These are phyloP conservation scores for Peromyscus californicus DNA, from an alignment of 2,113 vertebrate genomes.

Conservation along the genomic window DNA sequence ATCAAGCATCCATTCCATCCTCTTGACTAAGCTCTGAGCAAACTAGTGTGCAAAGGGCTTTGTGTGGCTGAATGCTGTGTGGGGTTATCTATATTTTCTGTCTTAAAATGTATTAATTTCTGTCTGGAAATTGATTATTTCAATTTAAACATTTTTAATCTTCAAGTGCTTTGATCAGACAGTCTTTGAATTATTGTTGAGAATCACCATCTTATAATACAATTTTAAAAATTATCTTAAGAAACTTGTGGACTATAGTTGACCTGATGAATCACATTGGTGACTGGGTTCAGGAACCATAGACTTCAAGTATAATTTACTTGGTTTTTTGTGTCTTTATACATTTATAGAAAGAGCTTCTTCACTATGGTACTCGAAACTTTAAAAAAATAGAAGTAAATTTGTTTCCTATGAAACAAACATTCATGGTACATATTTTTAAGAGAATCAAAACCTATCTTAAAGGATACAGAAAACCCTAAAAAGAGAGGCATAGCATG, in stretches of 20 bases:
- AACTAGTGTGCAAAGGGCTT: background rate
- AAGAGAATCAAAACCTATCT: background rate
- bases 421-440: background rate
- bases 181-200: background rate
- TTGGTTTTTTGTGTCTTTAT: background rate
- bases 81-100: constrained; percentile 45
- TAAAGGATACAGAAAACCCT: background rate
- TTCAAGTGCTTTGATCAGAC: background rate
- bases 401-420: background rate
- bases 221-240: constrained; percentile 32
- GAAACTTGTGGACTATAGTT: background rate
- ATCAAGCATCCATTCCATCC: background rate
- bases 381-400: constrained; percentile 20
- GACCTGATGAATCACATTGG: background rate
- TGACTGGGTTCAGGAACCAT: constrained; percentile 1
- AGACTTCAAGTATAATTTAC: constrained; percentile 7
- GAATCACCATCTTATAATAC: background rate
- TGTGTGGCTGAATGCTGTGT: background rate
- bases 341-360: background rate
- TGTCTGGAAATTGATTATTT: constrained; percentile 17
- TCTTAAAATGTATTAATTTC: background rate
- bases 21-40: constrained; percentile 1
- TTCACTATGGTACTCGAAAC: background rate
- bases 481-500: background rate
- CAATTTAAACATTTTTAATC: constrained; percentile 34